Evolutionary conservation across 2,888 invertebrate species (phyloP), one percentile per base, ranked within the genome.

Genomic region (Dynastes maya): DNA sequence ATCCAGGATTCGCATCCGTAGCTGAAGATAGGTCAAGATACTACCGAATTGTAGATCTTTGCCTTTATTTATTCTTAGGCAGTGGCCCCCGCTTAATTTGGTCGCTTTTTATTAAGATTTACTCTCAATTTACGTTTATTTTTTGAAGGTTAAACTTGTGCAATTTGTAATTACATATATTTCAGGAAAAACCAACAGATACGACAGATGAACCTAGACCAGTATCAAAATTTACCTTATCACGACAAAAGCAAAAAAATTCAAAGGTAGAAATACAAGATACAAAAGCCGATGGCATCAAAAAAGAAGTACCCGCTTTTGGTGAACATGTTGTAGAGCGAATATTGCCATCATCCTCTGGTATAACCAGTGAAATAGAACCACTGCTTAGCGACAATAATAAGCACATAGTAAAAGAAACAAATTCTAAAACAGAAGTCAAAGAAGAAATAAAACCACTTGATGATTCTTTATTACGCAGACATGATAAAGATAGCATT

Each of bases 401-500:
- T 22, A 72, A 58, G 49, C 8, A 53, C 11, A 53, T 0, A 65
- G n/a, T 37, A 22, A 53, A 65, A 6, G 76, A 37, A 65, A n/a
- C 51, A 22, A 67, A 45, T 9, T 0, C 70, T 37, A 71, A 29
- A 9, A 80, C 79, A 84, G 85, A 79, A 91, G 91, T 3, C 22
- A 32, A 16, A 49, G 8, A n/a, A 64, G 32, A 71, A 27, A 11
- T 45, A 8, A 45, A 45, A 8, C 6, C 32, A 37, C 8, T 45
- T 8, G 11, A 45, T 11, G n/a, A 71, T 63, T 1, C 22, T 9
- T 71, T 81, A 70, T 74, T 80, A 68, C 79, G 90, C 3, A 90
- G 89, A 86, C 83, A 82, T 29, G 81, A 80, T 75, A 87, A 84
- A 55, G 84, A 87, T 76, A 84, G 87, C 79, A 86, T 89, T 67